Evolutionary conservation across 2,888 invertebrate species (phyloP).

Genomic region (Melanophora roralis): DNA sequence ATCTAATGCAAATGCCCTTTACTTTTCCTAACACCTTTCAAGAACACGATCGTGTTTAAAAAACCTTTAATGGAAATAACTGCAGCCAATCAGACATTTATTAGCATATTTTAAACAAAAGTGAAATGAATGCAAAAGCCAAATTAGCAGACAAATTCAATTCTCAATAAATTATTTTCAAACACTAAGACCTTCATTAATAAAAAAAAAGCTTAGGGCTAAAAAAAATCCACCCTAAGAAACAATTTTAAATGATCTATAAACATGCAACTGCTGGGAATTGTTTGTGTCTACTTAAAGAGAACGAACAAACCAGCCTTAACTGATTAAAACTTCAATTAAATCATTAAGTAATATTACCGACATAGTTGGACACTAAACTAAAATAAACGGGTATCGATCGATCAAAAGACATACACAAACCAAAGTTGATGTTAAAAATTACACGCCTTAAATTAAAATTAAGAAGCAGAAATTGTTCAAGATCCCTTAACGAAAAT

Average conservation of each 20-base stretch:
- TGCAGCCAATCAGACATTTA: constrained; percentile 54
- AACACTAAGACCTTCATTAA: constrained; percentile 53
- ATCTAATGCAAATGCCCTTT: too few relatives aligned
- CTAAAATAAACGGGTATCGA: constrained; percentile 42
- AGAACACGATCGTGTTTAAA: too few relatives aligned
- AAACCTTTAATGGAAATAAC: background rate
- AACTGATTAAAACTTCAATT: constrained; percentile 59
- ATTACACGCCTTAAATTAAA: constrained; percentile 51
- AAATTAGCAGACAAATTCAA: constrained; percentile 48
- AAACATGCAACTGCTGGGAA: constrained; percentile 56
- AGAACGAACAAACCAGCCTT: background rate
- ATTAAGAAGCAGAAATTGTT: constrained; percentile 16
- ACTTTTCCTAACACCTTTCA: too few relatives aligned
- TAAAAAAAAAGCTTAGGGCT: constrained; percentile 37
- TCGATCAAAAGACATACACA: constrained; percentile 23
- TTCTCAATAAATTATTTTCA: constrained; percentile 44
- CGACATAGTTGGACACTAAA: constrained; percentile 36
- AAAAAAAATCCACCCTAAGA: constrained; percentile 6
- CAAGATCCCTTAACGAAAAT: constrained; percentile 46
- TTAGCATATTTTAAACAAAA: constrained; percentile 56
- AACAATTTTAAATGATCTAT: constrained; percentile 30
- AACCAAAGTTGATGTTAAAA: constrained; percentile 27
- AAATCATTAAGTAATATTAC: constrained; percentile 62
- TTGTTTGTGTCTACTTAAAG: constrained; percentile 4
- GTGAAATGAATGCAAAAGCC: constrained; percentile 31